These are phyloP conservation scores for Rugalucina vietnamica DNA, from an alignment of 2,888 invertebrate species.

Conservation along the genomic window DNA sequence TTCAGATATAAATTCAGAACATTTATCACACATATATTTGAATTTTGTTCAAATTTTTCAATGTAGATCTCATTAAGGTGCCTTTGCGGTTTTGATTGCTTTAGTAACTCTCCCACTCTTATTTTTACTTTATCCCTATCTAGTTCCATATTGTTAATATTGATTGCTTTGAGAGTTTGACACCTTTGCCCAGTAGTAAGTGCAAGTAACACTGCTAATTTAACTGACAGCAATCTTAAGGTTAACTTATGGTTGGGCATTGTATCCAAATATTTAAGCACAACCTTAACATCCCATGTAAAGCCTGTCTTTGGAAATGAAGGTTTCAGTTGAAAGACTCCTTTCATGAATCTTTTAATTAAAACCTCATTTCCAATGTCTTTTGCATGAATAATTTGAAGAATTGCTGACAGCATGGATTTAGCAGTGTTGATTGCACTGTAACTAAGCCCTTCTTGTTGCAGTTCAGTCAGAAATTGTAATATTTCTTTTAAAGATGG, in stretches of 20 bases:
- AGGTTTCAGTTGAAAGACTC: background rate
- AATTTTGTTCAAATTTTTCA: background rate
- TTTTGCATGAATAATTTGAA: background rate
- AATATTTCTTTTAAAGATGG: conserved; percentile 3
- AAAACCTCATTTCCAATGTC: background rate
- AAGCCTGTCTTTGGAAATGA: background rate
- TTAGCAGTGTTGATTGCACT: background rate
- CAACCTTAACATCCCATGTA: background rate
- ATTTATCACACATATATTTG: background rate
- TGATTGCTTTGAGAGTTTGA: background rate
- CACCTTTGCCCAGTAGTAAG: background rate
- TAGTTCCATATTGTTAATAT: background rate
- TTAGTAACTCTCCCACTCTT: background rate
- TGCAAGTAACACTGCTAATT: background rate
- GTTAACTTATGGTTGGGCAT: background rate
- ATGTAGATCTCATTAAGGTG: background rate
- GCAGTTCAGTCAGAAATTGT: background rate
- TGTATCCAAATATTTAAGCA: background rate
- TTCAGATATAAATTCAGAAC: background rate
- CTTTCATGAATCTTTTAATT: background rate
- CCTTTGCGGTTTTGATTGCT: background rate
- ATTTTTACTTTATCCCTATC: background rate
- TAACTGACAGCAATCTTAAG: background rate
- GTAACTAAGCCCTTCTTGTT: background rate
- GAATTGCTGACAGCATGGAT: background rate